Evolutionary conservation across 2,797 vertebrate genomes (phyloP).

Genomic region (Centropyge bicolor): DNA sequence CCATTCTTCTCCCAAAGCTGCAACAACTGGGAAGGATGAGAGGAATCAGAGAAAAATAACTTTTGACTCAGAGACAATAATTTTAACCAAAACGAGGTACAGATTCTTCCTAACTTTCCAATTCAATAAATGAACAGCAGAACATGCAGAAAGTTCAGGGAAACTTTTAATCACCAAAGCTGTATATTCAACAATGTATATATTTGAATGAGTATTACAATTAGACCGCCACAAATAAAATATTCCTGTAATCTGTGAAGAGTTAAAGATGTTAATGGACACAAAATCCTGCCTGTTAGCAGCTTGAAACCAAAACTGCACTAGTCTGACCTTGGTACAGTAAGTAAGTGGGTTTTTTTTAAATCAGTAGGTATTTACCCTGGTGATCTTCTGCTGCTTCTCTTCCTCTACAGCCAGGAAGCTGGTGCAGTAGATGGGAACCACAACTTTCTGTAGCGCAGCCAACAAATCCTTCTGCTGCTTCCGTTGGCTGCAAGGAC

Average conservation of each 20-base stretch:
- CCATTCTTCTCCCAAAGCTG: constrained; percentile 99
- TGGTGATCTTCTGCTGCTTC: constrained; percentile 98
- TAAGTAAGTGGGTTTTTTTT: neutral
- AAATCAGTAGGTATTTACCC: constrained; percentile 80
- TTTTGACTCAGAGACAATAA: neutral
- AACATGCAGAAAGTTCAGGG: neutral
- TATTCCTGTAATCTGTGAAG: neutral
- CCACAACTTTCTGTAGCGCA: constrained; percentile 97
- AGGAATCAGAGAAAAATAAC: neutral
- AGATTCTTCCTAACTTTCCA: neutral
- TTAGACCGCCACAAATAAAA: neutral
- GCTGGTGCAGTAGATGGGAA: constrained; percentile 98
- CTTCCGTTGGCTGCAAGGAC: constrained; percentile 91
- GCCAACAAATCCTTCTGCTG: constrained; percentile 96
- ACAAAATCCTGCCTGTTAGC: neutral
- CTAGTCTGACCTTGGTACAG: neutral
- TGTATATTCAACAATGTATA: neutral
- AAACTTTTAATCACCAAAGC: neutral
- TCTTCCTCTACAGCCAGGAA: constrained; percentile 98
- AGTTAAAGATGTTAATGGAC: neutral
- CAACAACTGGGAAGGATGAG: constrained; percentile 85
- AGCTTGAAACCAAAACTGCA: neutral
- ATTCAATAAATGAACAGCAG: neutral
- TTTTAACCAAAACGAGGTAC: neutral
- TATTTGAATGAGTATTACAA: neutral